phyloP scores from a whole-genome alignment of 2,888 invertebrate genomes.

The Julus scanicus region DNA sequence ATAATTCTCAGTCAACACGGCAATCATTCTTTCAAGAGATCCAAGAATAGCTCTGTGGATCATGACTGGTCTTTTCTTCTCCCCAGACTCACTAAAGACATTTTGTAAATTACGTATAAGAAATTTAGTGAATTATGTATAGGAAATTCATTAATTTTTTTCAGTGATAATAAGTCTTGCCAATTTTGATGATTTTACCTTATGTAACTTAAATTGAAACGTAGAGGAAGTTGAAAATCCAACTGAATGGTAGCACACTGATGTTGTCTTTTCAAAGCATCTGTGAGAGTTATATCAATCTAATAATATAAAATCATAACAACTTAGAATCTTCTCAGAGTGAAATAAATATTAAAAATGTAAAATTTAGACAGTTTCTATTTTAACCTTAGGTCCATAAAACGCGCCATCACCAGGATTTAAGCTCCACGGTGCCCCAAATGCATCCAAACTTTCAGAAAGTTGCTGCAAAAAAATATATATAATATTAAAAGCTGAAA shows the following conservation, averaged over 20 bases:
- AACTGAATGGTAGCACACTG: constrained; percentile 99
- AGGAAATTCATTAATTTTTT: background rate
- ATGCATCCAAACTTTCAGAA: constrained; percentile 83
- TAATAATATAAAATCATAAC: constrained; percentile 59
- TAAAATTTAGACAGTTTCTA: constrained; percentile 8
- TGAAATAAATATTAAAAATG: too few species aligned
- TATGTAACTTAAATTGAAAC: constrained; percentile 84
- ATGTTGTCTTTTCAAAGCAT: constrained; percentile 87
- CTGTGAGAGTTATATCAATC: constrained; percentile 96
- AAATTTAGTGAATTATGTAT: too few species aligned
- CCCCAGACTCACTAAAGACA: constrained; percentile 81
- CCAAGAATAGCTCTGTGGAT: constrained; percentile 98
- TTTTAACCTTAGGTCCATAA: constrained; percentile 88
- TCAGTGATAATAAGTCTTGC: background rate
- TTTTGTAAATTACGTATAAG: too few species aligned
- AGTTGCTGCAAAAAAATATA: constrained; percentile 77
- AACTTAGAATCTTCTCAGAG: too few species aligned
- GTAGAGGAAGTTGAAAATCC: constrained; percentile 95
- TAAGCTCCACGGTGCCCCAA: constrained; percentile 87
- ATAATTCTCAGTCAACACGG: constrained; percentile 95
- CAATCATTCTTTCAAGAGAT: constrained; percentile 98
- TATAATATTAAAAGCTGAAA: too few species aligned
- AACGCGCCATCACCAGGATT: constrained; percentile 99
- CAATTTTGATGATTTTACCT: constrained; percentile 68
- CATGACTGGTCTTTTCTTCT: constrained; percentile 94